These are phyloP conservation scores for Hypsopygia costalis DNA, from an alignment of 2,888 invertebrate species.

Conservation along the genomic window DNA sequence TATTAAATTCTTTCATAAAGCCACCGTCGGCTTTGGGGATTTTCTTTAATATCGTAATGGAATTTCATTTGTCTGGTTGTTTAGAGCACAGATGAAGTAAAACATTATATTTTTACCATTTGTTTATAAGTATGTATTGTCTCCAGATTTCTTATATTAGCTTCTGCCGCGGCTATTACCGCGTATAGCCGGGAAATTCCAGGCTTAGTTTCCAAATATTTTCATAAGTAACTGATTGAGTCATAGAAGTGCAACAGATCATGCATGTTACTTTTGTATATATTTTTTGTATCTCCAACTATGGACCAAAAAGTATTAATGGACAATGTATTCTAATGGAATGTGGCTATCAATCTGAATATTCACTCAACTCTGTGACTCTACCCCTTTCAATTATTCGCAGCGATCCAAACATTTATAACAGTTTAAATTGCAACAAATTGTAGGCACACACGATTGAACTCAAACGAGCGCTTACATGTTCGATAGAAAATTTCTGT, in stretches of 20 bases:
- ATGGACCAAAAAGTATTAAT: no score
- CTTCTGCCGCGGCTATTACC: no score
- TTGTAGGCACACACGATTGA: constrained; percentile 5
- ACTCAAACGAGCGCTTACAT: neutral
- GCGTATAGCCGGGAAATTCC: no score
- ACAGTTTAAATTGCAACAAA: constrained; percentile 6
- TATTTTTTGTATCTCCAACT: no score
- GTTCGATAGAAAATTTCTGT: neutral
- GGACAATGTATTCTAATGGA: no score
- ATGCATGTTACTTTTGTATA: no score
- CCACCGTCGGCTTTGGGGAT: constrained; percentile 63
- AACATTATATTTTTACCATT: constrained; percentile 33
- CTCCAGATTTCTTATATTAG: constrained; percentile 1
- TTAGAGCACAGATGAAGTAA: constrained; percentile 35
- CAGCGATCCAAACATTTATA: constrained; percentile 4
- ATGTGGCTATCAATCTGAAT: neutral
- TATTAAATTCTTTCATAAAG: constrained; percentile 75
- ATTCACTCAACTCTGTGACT: neutral
- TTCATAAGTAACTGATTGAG: no score
- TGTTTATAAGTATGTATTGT: constrained; percentile 2
- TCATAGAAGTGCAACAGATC: no score
- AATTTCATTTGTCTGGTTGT: constrained; percentile 67
- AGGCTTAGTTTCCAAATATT: no score
- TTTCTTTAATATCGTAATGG: constrained; percentile 71
- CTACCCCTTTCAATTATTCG: neutral